phyloP scores from a whole-genome alignment of 2,888 invertebrate species.

The Nemotelus nigrinus region DNA sequence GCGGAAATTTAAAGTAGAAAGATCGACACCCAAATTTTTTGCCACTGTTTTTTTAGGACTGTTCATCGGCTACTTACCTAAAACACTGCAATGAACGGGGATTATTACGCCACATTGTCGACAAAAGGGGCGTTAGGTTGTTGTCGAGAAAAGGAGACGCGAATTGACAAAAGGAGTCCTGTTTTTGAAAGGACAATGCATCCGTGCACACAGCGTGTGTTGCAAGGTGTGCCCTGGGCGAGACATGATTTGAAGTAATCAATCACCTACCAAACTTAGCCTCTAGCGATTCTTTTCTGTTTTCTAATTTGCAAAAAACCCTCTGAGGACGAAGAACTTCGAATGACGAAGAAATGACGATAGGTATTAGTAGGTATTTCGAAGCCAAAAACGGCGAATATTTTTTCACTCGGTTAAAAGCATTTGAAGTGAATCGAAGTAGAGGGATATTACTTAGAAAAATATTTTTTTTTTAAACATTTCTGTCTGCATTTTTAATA shows the following conservation, averaged over 20 bases:
- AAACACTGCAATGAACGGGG: not conserved
- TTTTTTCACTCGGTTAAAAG: not conserved
- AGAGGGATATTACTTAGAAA: not conserved
- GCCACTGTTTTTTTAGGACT: not conserved
- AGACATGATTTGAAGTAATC: not conserved
- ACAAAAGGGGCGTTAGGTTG: not conserved
- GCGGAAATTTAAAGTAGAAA: too few species aligned
- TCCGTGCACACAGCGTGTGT: not conserved
- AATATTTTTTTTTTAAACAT: not conserved
- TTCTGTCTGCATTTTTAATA: not conserved
- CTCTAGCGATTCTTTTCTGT: too few species aligned
- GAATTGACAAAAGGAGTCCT: not conserved
- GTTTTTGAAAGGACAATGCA: not conserved
- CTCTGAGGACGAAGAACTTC: not conserved
- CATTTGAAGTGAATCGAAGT: not conserved
- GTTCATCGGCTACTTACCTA: not conserved
- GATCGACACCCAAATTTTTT: not conserved
- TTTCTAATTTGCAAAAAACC: too few species aligned
- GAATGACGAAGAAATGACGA: not conserved
- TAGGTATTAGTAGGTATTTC: not conserved
- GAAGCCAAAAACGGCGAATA: not conserved
- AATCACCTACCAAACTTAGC: not conserved
- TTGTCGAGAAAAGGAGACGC: not conserved
- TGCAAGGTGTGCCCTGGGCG: not conserved
- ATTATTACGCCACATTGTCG: not conserved